These are phyloP conservation scores for Nothoprocta pentlandii DNA, from an alignment of 2,113 vertebrate genomes.

Conservation along the genomic window DNA sequence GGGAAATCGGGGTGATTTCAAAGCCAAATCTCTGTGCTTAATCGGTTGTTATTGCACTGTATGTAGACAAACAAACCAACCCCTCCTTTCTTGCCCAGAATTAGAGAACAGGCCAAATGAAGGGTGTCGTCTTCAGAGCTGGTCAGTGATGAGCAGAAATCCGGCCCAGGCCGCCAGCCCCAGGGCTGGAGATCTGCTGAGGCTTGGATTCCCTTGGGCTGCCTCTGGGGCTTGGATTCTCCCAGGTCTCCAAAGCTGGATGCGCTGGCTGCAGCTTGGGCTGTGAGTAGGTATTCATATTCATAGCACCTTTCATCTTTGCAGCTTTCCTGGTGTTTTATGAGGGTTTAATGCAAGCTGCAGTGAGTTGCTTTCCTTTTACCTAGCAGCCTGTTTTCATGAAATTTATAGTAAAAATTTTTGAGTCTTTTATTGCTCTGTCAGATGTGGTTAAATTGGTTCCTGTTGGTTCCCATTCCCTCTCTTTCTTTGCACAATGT, in stretches of 20 bases:
- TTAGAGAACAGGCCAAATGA: not conserved
- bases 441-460: constrained; percentile 57
- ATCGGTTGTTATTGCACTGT: not conserved
- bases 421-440: constrained; percentile 3
- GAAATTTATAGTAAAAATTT: not conserved
- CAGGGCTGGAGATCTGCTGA: not conserved
- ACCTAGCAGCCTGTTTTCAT: constrained; percentile 17
- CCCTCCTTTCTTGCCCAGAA: not conserved
- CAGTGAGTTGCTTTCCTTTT: not conserved
- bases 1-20: not conserved
- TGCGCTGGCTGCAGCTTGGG: not conserved
- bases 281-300: not conserved
- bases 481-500: not conserved
- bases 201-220: not conserved
- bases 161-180: not conserved
- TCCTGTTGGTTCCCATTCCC: constrained; percentile 16
- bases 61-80: not conserved
- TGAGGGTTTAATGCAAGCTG: constrained; percentile 18
- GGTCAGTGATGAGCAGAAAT: not conserved
- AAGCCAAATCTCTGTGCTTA: not conserved
- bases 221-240: not conserved
- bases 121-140: not conserved
- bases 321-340: constrained; percentile 14
- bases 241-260: not conserved
- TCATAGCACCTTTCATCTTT: not conserved